These are phyloP conservation scores for Cheilosia grossa DNA, from an alignment of 2,888 invertebrate species.

Conservation along the genomic window DNA sequence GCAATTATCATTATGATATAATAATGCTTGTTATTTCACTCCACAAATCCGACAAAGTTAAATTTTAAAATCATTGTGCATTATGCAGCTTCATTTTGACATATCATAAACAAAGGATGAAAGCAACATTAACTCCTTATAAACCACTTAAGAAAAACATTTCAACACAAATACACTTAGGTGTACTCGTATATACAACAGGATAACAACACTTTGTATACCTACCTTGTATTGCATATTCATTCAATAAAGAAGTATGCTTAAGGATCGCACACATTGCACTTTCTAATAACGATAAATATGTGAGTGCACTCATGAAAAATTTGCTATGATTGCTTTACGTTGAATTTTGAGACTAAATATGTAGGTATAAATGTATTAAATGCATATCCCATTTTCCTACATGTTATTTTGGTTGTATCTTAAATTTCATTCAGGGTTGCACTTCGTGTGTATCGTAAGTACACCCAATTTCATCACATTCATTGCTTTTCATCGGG, in stretches of 20 bases:
- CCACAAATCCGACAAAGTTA: neutral
- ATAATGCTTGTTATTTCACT: neutral
- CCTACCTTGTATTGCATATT: conserved; percentile 7
- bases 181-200: neutral
- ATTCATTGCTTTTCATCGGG: too few species aligned
- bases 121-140: conserved; percentile 37
- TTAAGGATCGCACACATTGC: conserved; percentile 14
- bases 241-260: conserved; percentile 28
- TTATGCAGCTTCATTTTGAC: conserved; percentile 9
- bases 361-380: neutral
- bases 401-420: too few species aligned
- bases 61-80: conserved; percentile 11
- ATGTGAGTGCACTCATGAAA: conserved; percentile 4
- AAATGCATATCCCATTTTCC: too few species aligned
- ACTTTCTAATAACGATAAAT: conserved; percentile 34
- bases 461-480: too few species aligned
- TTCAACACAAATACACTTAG: conserved; percentile 19
- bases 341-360: neutral
- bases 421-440: too few species aligned
- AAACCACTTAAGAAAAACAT: conserved; percentile 12
- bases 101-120: conserved; percentile 43
- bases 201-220: conserved; percentile 26
- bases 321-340: conserved; percentile 14
- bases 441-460: too few species aligned
- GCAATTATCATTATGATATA: neutral